These are phyloP conservation scores for Crocidura indochinensis DNA, from an alignment of 2,797 vertebrate genomes.

Conservation along the genomic window DNA sequence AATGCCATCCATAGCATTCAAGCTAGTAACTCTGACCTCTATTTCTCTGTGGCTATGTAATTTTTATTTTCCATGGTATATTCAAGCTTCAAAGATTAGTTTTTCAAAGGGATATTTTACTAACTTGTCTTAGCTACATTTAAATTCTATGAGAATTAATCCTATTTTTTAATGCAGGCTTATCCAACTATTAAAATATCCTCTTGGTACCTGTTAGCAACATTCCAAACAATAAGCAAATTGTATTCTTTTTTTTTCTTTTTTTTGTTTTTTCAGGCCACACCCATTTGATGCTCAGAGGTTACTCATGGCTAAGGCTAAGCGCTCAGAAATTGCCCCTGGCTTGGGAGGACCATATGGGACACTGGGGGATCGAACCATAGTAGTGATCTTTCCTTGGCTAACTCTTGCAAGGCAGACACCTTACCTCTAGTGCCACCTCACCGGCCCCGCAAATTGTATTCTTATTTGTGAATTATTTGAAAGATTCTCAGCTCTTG, in stretches of 20 bases:
- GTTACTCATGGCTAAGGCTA: no score
- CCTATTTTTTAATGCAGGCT: slow-evolving; percentile 83
- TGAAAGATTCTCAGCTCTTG: slow-evolving; percentile 65
- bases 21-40: background rate
- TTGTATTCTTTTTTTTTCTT: slow-evolving; percentile 70
- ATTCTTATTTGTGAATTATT: slow-evolving; percentile 73
- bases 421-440: no score
- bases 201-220: slow-evolving; percentile 81
- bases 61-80: slow-evolving; percentile 7
- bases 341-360: no score
- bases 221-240: slow-evolving; percentile 58
- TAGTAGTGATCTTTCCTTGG: no score
- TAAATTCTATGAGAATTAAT: slow-evolving; percentile 78
- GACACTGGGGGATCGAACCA: no score
- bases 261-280: no score
- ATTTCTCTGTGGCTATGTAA: background rate
- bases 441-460: no score
- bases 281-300: no score
- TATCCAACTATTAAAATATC: slow-evolving; percentile 83
- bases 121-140: background rate
- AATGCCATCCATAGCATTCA: background rate
- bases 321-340: no score
- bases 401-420: no score
- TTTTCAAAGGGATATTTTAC: background rate
- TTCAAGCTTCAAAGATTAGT: slow-evolving; percentile 22